These are phyloP conservation scores for Ostrea edulis DNA, from an alignment of 1,140 invertebrate genomes.

Conservation along the genomic window DNA sequence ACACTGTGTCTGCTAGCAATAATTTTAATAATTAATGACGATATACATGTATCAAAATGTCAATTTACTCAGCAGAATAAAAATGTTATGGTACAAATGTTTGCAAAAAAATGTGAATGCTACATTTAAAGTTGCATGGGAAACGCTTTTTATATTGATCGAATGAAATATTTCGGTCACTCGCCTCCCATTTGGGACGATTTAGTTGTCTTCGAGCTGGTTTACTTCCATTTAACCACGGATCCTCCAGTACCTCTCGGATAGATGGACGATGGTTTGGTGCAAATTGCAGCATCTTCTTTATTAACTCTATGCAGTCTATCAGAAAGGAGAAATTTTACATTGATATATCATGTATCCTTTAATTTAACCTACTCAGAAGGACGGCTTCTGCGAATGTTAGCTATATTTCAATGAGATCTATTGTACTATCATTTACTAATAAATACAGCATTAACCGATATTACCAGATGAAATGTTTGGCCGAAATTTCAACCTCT, in stretches of 20 bases:
- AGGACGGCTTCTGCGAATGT: not conserved
- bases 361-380: too few relatives aligned
- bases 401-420: not conserved
- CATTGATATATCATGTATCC: not conserved
- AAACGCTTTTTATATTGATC: too few relatives aligned
- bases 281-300: conserved; percentile 91
- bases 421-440: not conserved
- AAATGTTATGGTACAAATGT: too few relatives aligned
- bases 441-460: not conserved
- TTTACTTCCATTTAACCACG: conserved; percentile 85
- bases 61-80: too few relatives aligned
- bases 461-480: conserved; percentile 61
- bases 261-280: conserved; percentile 93
- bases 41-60: too few relatives aligned
- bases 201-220: conserved; percentile 58
- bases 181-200: conserved; percentile 64
- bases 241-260: conserved; percentile 92
- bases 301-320: conserved; percentile 66
- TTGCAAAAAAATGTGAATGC: too few relatives aligned
- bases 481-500: conserved; percentile 63
- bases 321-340: conserved; percentile 14
- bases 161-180: not conserved
- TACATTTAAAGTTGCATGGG: too few relatives aligned
- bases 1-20: not conserved
- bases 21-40: too few relatives aligned